These are phyloP conservation scores for Borostomias antarcticus DNA, from an alignment of 2,797 vertebrate genomes.

Conservation along the genomic window DNA sequence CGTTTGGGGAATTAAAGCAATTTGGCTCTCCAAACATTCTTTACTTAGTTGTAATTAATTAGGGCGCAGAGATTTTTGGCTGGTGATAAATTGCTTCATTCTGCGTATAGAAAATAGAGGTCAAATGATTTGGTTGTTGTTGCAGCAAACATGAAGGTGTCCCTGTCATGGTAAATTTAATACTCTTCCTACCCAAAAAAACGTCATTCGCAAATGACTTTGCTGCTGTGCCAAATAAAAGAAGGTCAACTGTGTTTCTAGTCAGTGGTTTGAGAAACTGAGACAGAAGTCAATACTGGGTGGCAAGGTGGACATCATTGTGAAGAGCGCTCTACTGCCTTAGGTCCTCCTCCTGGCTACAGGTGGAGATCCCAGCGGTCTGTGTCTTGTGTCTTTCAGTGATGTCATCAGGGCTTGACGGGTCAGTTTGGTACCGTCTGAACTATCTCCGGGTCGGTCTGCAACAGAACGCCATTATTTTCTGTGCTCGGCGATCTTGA, in stretches of 20 bases:
- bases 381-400: neutral
- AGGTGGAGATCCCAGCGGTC: slow-evolving; percentile 11
- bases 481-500: slow-evolving; percentile 41
- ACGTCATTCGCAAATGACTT: slow-evolving; percentile 71
- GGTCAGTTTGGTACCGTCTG: slow-evolving; percentile 16
- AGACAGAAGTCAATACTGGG: slow-evolving; percentile 37
- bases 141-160: slow-evolving; percentile 82
- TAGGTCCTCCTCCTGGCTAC: slow-evolving; percentile 29
- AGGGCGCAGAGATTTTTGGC: slow-evolving; percentile 79
- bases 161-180: slow-evolving; percentile 80
- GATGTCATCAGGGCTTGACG: slow-evolving; percentile 35
- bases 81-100: slow-evolving; percentile 81
- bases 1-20: slow-evolving; percentile 83
- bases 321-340: neutral
- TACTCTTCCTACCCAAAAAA: slow-evolving; percentile 71
- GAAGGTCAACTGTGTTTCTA: slow-evolving; percentile 68
- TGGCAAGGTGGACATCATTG: neutral
- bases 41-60: slow-evolving; percentile 88
- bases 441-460: slow-evolving; percentile 35
- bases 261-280: slow-evolving; percentile 52
- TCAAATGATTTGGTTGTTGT: slow-evolving; percentile 80
- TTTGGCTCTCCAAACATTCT: slow-evolving; percentile 87
- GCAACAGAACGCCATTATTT: slow-evolving; percentile 31
- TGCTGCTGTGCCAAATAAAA: slow-evolving; percentile 68
- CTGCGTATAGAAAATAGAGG: slow-evolving; percentile 81